Evolutionary conservation across 2,797 vertebrate species (phyloP).

Genomic region (Peromyscus aztecus): DNA sequence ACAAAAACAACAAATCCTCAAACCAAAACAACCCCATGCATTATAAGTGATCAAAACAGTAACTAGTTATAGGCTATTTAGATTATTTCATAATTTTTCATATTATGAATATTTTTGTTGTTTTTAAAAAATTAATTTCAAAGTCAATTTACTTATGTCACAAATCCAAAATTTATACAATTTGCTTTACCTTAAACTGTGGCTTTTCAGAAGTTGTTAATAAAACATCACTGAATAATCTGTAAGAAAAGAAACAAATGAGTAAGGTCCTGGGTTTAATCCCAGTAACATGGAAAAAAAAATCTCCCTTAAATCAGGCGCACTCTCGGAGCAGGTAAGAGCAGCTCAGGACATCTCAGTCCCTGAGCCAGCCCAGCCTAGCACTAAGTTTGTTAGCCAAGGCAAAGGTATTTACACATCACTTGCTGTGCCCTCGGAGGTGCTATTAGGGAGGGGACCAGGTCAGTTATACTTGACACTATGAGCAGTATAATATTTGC

Average conservation of each 20-base stretch:
- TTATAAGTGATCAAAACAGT: neutral
- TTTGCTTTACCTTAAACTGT: slow-evolving; percentile 94
- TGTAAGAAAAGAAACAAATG: slow-evolving; percentile 83
- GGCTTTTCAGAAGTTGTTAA: slow-evolving; percentile 94
- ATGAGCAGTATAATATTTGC: neutral
- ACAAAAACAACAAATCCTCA: neutral
- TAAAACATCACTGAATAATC: slow-evolving; percentile 95
- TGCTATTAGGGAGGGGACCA: neutral
- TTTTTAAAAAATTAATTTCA: slow-evolving; percentile 10
- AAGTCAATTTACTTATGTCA: slow-evolving; percentile 38
- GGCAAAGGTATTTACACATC: neutral
- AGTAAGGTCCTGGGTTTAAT: neutral
- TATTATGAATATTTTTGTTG: neutral
- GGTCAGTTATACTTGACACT: neutral
- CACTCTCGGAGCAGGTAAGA: slow-evolving; percentile 57
- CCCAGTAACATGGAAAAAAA: neutral
- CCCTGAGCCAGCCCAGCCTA: neutral
- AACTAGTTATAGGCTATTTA: neutral
- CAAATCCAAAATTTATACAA: neutral
- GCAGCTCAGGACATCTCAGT: neutral
- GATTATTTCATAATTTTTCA: neutral
- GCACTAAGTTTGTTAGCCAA: neutral
- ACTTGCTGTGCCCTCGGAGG: neutral
- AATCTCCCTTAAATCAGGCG: neutral
- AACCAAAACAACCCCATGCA: neutral